These are phyloP conservation scores for Dryocosmus kuriphilus DNA, from an alignment of 2,888 invertebrate species.

Conservation along the genomic window DNA sequence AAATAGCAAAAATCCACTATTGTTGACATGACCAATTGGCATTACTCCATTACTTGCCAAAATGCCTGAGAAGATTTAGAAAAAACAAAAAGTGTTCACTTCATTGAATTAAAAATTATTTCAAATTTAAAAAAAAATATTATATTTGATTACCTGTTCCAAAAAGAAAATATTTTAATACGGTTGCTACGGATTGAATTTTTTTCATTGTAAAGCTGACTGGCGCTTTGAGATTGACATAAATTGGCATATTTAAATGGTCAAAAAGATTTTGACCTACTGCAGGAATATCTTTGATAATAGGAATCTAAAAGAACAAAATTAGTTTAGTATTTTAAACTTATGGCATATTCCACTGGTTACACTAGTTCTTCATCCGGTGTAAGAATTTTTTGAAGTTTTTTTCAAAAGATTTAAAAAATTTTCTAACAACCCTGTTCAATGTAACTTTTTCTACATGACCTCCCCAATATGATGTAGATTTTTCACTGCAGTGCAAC, in stretches of 20 bases:
- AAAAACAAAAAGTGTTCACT: neutral
- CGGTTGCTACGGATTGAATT: constrained; percentile 79
- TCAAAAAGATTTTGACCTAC: constrained; percentile 90
- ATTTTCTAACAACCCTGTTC: no score
- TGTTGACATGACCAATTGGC: constrained; percentile 79
- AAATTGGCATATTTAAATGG: constrained; percentile 86
- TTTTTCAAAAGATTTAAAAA: no score
- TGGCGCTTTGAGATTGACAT: constrained; percentile 81
- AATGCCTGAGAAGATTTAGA: constrained; percentile 75
- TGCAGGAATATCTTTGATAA: constrained; percentile 81
- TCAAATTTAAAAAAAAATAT: constrained; percentile 3
- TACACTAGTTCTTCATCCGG: no score
- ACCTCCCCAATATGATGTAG: no score
- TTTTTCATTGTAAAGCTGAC: constrained; percentile 82
- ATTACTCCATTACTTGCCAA: constrained; percentile 83
- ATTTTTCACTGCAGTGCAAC: no score
- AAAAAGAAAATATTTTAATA: constrained; percentile 80
- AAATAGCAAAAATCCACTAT: constrained; percentile 81
- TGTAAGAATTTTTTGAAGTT: no score
- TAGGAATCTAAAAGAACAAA: constrained; percentile 79
- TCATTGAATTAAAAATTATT: no score
- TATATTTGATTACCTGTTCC: constrained; percentile 78
- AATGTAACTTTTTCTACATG: no score
- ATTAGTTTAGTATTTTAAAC: neutral
- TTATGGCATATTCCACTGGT: no score